A percentile compares a stretch with the other conserved stretches of the same genome.
These are phyloP conservation scores for Halcyon leucocephala DNA, from an alignment of 2,797 vertebrate species.

Conservation along the genomic window DNA sequence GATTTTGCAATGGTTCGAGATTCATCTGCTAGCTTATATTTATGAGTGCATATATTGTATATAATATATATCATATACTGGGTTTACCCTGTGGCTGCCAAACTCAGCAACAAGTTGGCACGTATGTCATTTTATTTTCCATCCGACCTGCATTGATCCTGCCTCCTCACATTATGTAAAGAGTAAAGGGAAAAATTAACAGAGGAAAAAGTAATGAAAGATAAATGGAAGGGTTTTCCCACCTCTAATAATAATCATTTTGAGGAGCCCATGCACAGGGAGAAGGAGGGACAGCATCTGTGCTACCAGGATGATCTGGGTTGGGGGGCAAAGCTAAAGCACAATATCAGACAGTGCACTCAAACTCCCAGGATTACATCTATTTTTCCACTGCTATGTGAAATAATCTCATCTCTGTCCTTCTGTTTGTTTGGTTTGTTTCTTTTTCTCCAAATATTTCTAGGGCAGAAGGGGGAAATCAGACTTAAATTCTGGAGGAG, in stretches of 20 bases:
- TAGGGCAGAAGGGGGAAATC: background rate
- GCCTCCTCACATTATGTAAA: background rate
- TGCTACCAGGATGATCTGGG: background rate
- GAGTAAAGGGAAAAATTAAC: background rate
- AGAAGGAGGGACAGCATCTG: background rate
- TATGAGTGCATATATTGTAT: too few species aligned
- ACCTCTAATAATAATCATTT: background rate
- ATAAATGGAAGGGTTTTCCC: background rate
- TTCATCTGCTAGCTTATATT: background rate
- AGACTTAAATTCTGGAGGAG: background rate
- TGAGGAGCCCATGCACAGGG: background rate
- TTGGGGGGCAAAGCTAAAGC: background rate
- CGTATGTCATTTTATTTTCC: background rate
- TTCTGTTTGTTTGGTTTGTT: background rate
- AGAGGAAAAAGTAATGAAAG: background rate
- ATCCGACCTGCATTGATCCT: background rate
- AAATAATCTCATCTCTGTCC: background rate
- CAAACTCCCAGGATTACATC: background rate
- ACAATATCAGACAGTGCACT: background rate
- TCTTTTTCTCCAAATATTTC: background rate
- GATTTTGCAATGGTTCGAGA: background rate
- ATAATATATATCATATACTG: background rate
- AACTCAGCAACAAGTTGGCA: background rate
- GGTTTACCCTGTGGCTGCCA: background rate
- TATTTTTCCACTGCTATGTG: background rate